phyloP scores from a whole-genome alignment of 2,113 vertebrate genomes.

The Alethe diademata region DNA sequence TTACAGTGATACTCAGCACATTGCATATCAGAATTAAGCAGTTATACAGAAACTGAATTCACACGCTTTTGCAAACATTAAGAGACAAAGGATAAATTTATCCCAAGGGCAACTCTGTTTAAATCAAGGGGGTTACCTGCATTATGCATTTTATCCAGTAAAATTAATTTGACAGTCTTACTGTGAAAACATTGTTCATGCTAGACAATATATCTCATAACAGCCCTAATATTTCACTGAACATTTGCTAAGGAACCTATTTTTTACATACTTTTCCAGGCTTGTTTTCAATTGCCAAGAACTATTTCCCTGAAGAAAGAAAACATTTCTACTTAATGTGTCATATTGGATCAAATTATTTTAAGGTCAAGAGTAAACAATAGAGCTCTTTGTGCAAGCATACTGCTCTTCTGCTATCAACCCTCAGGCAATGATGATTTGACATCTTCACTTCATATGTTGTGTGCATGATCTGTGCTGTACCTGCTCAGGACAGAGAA shows the following conservation, averaged over 20 bases:
- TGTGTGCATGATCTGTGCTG: background rate
- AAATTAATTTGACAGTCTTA: constrained; percentile 5
- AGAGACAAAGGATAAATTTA: background rate
- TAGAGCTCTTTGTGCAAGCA: background rate
- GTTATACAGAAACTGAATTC: background rate
- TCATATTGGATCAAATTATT: constrained; percentile 30
- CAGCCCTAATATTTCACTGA: background rate
- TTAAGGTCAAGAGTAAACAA: constrained; percentile 36
- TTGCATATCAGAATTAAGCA: background rate
- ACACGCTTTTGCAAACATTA: background rate
- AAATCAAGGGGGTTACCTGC: background rate
- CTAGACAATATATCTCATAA: background rate
- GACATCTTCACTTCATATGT: constrained; percentile 25
- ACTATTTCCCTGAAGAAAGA: background rate
- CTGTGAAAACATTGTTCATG: background rate
- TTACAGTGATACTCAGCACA: background rate
- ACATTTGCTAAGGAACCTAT: background rate
- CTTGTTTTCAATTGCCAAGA: constrained; percentile 27
- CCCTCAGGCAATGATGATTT: constrained; percentile 9
- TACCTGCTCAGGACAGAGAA: constrained; percentile 44
- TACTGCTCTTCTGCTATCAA: background rate
- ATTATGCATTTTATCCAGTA: background rate
- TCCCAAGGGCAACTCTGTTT: background rate
- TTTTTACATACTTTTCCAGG: background rate
- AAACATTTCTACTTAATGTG: constrained; percentile 25